Evolutionary conservation across 2,113 vertebrate species (phyloP).

Genomic region (Rhabdornis inornatus): DNA sequence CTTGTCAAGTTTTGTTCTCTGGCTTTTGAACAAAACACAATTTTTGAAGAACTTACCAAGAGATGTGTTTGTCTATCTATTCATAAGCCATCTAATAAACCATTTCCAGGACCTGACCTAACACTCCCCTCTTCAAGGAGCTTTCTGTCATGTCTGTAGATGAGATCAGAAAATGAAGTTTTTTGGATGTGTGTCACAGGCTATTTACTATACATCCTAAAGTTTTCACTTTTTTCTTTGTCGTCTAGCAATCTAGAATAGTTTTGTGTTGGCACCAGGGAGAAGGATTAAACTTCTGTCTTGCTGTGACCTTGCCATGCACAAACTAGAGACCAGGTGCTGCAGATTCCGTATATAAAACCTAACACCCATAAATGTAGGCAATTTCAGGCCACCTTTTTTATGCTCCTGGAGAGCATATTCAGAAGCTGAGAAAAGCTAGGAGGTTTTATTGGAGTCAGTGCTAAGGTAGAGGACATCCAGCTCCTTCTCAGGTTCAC

Average conservation of each 20-base stretch:
- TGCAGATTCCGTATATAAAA: not conserved
- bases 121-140: not conserved
- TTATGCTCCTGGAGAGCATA: not conserved
- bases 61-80: not conserved
- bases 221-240: not conserved
- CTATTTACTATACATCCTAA: not conserved
- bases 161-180: fast-evolving
- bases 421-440: not conserved
- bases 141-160: not conserved
- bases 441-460: not conserved
- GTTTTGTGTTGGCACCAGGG: not conserved
- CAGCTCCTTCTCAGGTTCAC: not conserved
- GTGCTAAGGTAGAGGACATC: not conserved
- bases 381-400: not conserved
- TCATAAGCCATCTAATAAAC: not conserved
- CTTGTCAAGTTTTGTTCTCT: not conserved
- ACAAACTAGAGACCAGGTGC: not conserved
- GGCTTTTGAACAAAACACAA: not conserved
- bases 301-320: not conserved
- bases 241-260: not conserved
- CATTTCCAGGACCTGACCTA: not conserved
- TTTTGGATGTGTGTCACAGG: not conserved
- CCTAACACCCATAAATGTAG: not conserved
- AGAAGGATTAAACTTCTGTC: not conserved
- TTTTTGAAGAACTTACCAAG: not conserved